Conservation (phyloP, 2,797 vertebrate genomes). For the Lagodon rhomboides region DNA sequence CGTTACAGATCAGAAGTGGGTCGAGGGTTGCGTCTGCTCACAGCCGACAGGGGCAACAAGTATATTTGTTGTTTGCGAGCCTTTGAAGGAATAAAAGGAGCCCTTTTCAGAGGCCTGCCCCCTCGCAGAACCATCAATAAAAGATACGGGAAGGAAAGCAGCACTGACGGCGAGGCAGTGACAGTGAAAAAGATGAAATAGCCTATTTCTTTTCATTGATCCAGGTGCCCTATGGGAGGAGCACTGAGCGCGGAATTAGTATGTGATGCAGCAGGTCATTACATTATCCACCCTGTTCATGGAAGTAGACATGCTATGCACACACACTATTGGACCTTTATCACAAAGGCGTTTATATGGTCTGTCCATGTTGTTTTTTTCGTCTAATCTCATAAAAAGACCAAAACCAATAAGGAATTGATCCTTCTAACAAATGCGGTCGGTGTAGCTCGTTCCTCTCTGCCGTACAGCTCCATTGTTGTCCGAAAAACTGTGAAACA, state of each 20-base stretch:
- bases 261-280: constrained; percentile 9
- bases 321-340: background rate
- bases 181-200: constrained; percentile 64
- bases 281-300: constrained; percentile 11
- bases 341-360: background rate
- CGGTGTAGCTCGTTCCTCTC: background rate
- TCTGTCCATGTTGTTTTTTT: background rate
- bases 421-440: background rate
- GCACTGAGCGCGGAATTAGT: background rate
- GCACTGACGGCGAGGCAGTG: constrained; percentile 24
- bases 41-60: constrained; percentile 15
- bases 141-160: constrained; percentile 63
- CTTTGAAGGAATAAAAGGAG: constrained; percentile 25
- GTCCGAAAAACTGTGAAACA: background rate
- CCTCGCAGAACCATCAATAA: constrained; percentile 70
- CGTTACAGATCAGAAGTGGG: constrained; percentile 28
- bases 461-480: background rate
- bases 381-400: background rate
- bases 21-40: constrained; percentile 22
- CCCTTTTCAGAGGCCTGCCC: constrained; percentile 17
- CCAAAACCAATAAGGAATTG: background rate
- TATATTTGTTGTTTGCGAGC: constrained; percentile 53
- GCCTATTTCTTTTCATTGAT: constrained; percentile 60
- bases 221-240: constrained; percentile 18
- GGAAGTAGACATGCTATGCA: background rate